Conservation (phyloP, 53 echinoderm and acorn worm genomes). For the Zoroaster sp. region DNA sequence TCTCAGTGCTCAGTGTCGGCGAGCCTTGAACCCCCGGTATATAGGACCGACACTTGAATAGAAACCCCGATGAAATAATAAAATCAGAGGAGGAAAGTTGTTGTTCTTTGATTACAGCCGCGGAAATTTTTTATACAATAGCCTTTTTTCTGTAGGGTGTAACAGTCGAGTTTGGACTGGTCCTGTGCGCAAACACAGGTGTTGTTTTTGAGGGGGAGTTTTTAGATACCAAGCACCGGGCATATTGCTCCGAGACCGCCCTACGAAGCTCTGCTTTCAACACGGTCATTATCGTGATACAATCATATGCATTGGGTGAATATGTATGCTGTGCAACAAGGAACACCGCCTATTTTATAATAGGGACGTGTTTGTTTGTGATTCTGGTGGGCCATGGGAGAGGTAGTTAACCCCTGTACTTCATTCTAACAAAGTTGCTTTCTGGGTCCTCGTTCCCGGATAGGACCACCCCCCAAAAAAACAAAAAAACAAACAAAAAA, state of each 20-base stretch:
- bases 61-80: neutral
- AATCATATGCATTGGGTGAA: neutral
- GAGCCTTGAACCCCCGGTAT: conserved; percentile 23
- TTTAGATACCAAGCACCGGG: neutral
- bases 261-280: neutral
- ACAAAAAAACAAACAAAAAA: neutral
- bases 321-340: neutral
- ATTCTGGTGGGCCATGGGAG: neutral
- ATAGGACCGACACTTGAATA: conserved; percentile 3
- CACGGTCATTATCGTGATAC: conserved; percentile 5
- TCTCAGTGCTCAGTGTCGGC: conserved; percentile 4
- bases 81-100: neutral
- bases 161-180: conserved; percentile 19
- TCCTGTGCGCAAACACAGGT: conserved; percentile 15
- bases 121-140: conserved; percentile 28
- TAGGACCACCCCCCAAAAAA: neutral
- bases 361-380: neutral
- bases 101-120: conserved; percentile 51
- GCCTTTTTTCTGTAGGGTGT: conserved; percentile 26
- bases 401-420: neutral
- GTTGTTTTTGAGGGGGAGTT: conserved; percentile 17
- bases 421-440: neutral
- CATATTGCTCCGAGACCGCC: neutral
- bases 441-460: neutral
- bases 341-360: neutral